Evolutionary conservation across 2,113 vertebrate genomes (phyloP), one percentile per base, ranked within the genome.

Genomic region (Sinocyclocheilus maitianheensis): DNA sequence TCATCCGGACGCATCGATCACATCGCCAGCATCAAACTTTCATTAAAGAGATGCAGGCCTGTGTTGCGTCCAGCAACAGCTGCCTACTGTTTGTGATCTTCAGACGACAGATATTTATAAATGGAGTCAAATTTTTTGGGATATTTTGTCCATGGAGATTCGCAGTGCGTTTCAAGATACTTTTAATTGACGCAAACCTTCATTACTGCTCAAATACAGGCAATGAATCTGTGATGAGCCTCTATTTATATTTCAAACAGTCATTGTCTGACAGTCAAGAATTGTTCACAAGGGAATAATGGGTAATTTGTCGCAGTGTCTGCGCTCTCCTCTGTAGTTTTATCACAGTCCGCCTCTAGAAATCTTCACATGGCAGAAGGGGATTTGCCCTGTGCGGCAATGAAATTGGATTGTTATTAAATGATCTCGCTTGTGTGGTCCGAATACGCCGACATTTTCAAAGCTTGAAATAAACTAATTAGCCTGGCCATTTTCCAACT

Each of bases 371-470:
- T 55, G 81, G 13, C 67, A 74, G 22, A 43, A 11, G 78, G 48
- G 40, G 24, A 51, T 83, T 83, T 10, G 51, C 26, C 6, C 3
- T 65, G 43, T 18, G 75, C 12, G 12, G 0, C 67, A 48, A 60
- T 84, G 69, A 48, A 76, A 40, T 76, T 46, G 53, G 20, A 46
- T 86, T 83, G 63, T 83, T 58, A 83, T 85, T 83, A 30, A 85
- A 83, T 85, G 51, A 84, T 85, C 80, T 85, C 46, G 58, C 22
- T 58, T 43, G 60, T 85, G 72, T 77, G 78, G 85, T 75, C 74
- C 6, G 81, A 76, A 46, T 62, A 82, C 26, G 9, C 34, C 0
- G 60, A 63, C 62, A 63, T 65, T 76, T 69, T 87, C 37, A 83
- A 48, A 79, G 65, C 77, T 75, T 67, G 48, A 71, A 78, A 75